These are phyloP conservation scores for Pegoplata infirma DNA, from an alignment of 2,888 invertebrate species.

Conservation along the genomic window DNA sequence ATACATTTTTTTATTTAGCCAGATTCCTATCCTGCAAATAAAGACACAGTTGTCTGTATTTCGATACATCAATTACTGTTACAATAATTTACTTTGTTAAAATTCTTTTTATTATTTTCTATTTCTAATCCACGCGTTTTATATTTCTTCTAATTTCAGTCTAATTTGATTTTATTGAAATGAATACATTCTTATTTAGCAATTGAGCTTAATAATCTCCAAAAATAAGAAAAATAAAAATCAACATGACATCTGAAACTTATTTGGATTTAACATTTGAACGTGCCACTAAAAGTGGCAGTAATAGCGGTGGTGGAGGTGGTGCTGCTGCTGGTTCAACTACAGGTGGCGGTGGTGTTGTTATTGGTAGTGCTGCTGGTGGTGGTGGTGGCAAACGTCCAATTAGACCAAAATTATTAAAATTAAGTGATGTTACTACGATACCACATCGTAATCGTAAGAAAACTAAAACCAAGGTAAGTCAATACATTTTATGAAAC, in stretches of 20 bases:
- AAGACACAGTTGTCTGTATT: too few relatives aligned
- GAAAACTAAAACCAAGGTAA: slow-evolving; percentile 77
- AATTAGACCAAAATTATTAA: slow-evolving; percentile 75
- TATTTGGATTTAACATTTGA: slow-evolving; percentile 75
- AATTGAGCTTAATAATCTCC: background rate
- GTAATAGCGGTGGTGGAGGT: background rate
- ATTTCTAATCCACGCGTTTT: background rate
- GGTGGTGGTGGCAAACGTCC: slow-evolving; percentile 70
- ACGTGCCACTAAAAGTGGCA: slow-evolving; percentile 68
- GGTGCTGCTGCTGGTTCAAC: background rate
- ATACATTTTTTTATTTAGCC: too few relatives aligned
- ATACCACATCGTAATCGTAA: slow-evolving; percentile 77
- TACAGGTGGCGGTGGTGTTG: slow-evolving; percentile 17
- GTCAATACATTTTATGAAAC: slow-evolving; percentile 50
- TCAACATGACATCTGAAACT: slow-evolving; percentile 76
- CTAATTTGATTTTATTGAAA: background rate
- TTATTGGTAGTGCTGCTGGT: background rate
- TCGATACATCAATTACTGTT: too few relatives aligned
- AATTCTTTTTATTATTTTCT: too few relatives aligned
- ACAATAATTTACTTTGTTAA: too few relatives aligned
- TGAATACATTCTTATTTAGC: background rate
- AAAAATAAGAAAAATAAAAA: too few relatives aligned
- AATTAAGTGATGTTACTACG: slow-evolving; percentile 75
- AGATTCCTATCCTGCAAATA: too few relatives aligned
- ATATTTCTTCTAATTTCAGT: background rate